phyloP scores from a whole-genome alignment of 2,113 vertebrate genomes.

The Choloepus hoffmanni region DNA sequence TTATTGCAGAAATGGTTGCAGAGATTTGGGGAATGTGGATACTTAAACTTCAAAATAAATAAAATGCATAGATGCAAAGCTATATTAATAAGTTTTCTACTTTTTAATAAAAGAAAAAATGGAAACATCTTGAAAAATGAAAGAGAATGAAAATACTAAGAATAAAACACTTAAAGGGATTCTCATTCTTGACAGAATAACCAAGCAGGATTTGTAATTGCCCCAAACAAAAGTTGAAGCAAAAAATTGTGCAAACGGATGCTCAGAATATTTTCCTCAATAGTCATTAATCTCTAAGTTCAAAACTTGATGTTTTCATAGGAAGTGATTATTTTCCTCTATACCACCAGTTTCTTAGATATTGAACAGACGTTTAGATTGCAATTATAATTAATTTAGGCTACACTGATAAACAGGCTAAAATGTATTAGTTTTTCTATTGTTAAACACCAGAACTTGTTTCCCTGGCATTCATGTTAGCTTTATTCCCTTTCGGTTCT shows the following conservation, averaged over 20 bases:
- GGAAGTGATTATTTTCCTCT: not conserved
- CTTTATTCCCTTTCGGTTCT: not conserved
- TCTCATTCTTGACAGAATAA: not conserved
- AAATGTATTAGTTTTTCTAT: not conserved
- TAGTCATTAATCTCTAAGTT: not conserved
- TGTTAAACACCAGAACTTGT: not conserved
- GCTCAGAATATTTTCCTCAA: not conserved
- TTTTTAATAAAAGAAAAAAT: not conserved
- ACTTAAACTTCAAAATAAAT: constrained; percentile 5
- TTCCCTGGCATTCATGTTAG: not conserved
- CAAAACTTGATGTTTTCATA: not conserved
- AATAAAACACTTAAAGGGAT: not conserved
- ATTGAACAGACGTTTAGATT: constrained; percentile 4
- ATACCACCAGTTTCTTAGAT: not conserved
- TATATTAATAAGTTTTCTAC: not conserved
- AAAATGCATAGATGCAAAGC: not conserved
- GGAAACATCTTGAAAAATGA: not conserved
- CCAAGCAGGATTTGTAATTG: not conserved
- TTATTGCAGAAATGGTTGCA: not conserved
- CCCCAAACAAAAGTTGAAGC: not conserved
- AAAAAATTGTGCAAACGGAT: not conserved
- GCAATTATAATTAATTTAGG: not conserved
- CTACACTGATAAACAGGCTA: not conserved
- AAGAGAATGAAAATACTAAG: not conserved
- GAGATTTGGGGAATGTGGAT: not conserved